Evolutionary conservation across 2,888 invertebrate species (phyloP).

Genomic region (Pycnomerus fuliginosus): DNA sequence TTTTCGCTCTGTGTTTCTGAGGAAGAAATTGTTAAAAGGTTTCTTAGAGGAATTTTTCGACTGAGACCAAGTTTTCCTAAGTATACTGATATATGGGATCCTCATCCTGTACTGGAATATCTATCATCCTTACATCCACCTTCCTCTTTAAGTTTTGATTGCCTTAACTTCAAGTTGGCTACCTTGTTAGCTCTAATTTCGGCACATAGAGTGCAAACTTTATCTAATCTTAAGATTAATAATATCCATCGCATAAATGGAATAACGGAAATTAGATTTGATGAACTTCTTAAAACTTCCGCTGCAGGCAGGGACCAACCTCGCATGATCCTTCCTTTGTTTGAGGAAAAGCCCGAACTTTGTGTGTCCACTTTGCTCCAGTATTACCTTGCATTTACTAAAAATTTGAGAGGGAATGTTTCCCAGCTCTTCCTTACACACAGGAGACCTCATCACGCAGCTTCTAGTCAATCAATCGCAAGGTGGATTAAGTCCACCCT

Average conservation of each 20-base stretch:
- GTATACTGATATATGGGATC: slow-evolving; percentile 38
- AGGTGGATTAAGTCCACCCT: neutral
- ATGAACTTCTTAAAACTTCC: neutral
- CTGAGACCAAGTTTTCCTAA: slow-evolving; percentile 25
- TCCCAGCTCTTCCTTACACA: neutral
- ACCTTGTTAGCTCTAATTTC: neutral
- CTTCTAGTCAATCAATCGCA: neutral
- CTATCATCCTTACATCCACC: slow-evolving; percentile 9
- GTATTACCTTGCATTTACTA: neutral
- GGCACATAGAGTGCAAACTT: slow-evolving; percentile 14
- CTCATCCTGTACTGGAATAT: slow-evolving; percentile 15
- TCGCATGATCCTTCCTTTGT: neutral
- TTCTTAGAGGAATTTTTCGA: slow-evolving; percentile 29
- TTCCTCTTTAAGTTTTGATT: slow-evolving; percentile 3
- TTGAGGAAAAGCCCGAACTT: neutral
- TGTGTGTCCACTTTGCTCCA: neutral
- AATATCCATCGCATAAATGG: slow-evolving; percentile 7
- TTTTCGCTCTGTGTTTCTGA: too few species aligned
- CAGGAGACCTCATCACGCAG: neutral
- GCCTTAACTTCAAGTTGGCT: slow-evolving; percentile 1
- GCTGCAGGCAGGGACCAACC: neutral
- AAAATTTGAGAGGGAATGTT: neutral
- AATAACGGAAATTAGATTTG: neutral
- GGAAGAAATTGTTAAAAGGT: slow-evolving; percentile 23
- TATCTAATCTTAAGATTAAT: slow-evolving; percentile 13